Evolutionary conservation across 2,888 invertebrate species (phyloP), one percentile per base, ranked within the genome.

Genomic region (Brenthis hecate): DNA sequence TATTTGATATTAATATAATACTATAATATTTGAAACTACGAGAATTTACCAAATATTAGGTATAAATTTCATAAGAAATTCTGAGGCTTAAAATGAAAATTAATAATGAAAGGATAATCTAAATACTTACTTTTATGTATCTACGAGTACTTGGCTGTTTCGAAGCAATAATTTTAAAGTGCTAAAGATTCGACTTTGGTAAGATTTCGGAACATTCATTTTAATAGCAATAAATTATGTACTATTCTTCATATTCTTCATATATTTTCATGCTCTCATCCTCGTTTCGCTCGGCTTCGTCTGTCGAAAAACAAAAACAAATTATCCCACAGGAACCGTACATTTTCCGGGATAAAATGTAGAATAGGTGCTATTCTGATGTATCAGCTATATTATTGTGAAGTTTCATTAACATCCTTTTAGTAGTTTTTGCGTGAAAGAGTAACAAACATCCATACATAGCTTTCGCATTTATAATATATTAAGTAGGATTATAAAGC

Each of bases 91-190:
- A 13, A 36, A 51, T 8, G 14, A 62, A 62, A 62, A 43, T 62
- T 53, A 53, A 53, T 53, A 13, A 51, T 8, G 14, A 3, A 62
- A 28, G 36, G 13, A 51, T 8, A 51, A 36, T 36, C 14, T 53
- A 36, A 53, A 53, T 53, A 62, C 2, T 19, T 43, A 62, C 5
- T 62, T 62, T 36, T 51, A 53, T 43, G 4, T 62, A 43, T 53
- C 43, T 53, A 53, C 32, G 32, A 32, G 32, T 32, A 32, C 53
- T 62, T 36, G 16, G 16, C 13, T 53, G 53, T 62, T 62, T 62
- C 53, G 5, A 11, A 19, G 53, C 36, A 53, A 53, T 62, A 32
- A 51, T 36, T 61, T 61, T 48, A 16, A 53, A 36, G 50, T 62
- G 62, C 32, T 62, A n/a, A 13, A 28, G 43, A 16, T 23, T 19